A percentile compares a stretch with the other conserved stretches of the same genome.
These are phyloP conservation scores for Cydia splendana DNA, from an alignment of 1,140 invertebrate species.

Conservation along the genomic window DNA sequence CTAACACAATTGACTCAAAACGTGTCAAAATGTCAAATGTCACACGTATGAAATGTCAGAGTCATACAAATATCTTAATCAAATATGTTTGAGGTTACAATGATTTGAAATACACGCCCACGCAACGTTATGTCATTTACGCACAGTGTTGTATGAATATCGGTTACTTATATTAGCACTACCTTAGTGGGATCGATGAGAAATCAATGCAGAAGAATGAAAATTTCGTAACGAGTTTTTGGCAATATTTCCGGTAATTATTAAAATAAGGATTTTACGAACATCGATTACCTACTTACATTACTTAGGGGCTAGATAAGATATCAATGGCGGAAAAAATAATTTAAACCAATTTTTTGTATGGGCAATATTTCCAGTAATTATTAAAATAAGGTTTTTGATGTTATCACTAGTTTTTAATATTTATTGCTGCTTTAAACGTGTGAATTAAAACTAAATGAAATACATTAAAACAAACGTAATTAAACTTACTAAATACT, in stretches of 20 bases:
- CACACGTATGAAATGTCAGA: slow-evolving; percentile 22
- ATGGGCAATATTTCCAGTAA: background rate
- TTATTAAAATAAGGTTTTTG: background rate
- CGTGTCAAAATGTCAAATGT: slow-evolving; percentile 29
- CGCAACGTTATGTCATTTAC: slow-evolving; percentile 21
- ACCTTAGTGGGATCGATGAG: background rate
- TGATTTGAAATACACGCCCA: background rate
- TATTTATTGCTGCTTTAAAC: too few species aligned
- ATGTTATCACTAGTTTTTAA: too few species aligned
- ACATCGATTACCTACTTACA: slow-evolving; percentile 1
- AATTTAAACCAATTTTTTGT: background rate
- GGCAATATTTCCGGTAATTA: background rate
- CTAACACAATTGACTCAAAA: background rate
- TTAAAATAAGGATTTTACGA: background rate
- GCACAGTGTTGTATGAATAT: slow-evolving; percentile 1
- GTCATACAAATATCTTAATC: slow-evolving; percentile 30
- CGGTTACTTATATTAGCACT: slow-evolving; percentile 13
- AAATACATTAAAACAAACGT: too few species aligned
- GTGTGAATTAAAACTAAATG: too few species aligned
- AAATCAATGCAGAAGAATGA: background rate
- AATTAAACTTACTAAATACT: too few species aligned
- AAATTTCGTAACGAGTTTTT: background rate
- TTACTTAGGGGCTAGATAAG: background rate
- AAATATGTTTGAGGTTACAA: slow-evolving; percentile 3
- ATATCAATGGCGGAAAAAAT: background rate